Base-by-base conservation (phyloP, 2,113 vertebrate species). In the Holacanthus passer region DNA sequence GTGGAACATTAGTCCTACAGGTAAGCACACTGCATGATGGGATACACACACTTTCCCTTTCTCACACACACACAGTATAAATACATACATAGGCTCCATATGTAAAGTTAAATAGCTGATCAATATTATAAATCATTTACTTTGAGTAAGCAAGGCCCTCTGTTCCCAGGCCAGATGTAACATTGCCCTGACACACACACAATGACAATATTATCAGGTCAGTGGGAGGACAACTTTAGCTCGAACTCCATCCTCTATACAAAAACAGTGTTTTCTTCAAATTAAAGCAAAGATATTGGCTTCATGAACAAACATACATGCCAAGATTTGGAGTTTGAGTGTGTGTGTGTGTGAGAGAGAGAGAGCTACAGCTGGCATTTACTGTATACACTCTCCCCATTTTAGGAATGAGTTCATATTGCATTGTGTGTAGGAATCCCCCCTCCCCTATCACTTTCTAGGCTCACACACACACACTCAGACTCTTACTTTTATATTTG, bases 111-210 rank as follows among this genome's bases (percentile, higher is more conserved):
- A 78, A 85, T 73, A 31, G 29, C 7, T 50, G 72, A 87, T 90
- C 86, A 78, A 81, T 89, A 81, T 27, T 63, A 76, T 91, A 80
- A 92, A 91, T 91, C 79, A 89, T 90, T 84, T 69, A 88, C 72
- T 69, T 73, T 59, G 65, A 43, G 69, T 83, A 66, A 53, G 65
- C 48, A 45, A 75, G 19, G 48, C 32, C 14, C 24, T 27, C 27
- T 37, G 20, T 55, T 39, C 41, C 14, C n/a, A 31, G 27, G 45
- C 5, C 69, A 79, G 37, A 39, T 53, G 31, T 79, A 68, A 82
- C 87, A 81, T 85, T 83, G 65, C 62, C 14, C 32, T 73, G 0
- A 45, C 22, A 67, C 41, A 37, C n/a, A 53, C 50, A 29, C 43
- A 67, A 37, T 4, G 13, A 31, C 47, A 65, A 19, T 68, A 78